A percentile compares a stretch with the other conserved stretches of the same genome.
Conservation (phyloP, 1,140 invertebrate genomes). For the Neodiprion fabricii region DNA sequence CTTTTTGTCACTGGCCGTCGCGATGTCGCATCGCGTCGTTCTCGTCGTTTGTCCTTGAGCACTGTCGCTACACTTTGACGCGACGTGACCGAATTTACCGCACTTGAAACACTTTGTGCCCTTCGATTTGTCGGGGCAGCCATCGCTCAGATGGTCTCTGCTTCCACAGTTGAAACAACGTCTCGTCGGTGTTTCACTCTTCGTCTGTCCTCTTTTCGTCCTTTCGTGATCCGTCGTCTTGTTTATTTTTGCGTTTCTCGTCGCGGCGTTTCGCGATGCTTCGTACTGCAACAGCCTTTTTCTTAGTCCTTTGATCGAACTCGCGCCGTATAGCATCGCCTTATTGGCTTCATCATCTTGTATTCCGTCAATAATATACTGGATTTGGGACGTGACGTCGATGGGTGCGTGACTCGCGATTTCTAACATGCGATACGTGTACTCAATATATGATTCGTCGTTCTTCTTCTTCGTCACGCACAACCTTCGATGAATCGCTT, state of each 20-base stretch:
- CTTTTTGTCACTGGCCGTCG: conserved; percentile 13
- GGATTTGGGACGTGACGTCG: conserved; percentile 33
- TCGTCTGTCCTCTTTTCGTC: too few species aligned
- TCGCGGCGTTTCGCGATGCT: neutral
- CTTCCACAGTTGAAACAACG: conserved; percentile 29
- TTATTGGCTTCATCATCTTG: conserved; percentile 31
- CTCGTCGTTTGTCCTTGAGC: conserved; percentile 17
- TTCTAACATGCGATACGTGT: conserved; percentile 34
- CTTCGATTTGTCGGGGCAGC: conserved; percentile 22
- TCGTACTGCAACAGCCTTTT: conserved; percentile 33
- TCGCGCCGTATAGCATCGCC: conserved; percentile 29
- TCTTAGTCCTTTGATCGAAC: conserved; percentile 26
- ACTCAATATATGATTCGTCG: conserved; percentile 33
- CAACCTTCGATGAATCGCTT: conserved; percentile 27
- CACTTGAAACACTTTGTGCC: conserved; percentile 32
- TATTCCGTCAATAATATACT: conserved; percentile 42
- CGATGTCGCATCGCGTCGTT: conserved; percentile 20
- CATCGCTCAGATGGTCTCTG: conserved; percentile 19
- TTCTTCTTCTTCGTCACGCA: conserved; percentile 22
- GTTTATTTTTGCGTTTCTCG: conserved; percentile 18
- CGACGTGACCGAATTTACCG: conserved; percentile 23
- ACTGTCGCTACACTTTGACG: conserved; percentile 17
- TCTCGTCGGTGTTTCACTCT: too few species aligned
- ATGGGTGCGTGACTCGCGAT: conserved; percentile 34
- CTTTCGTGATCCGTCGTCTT: neutral